Evolutionary conservation across 1,140 invertebrate genomes (phyloP).

Genomic region (Halyomorpha halys): DNA sequence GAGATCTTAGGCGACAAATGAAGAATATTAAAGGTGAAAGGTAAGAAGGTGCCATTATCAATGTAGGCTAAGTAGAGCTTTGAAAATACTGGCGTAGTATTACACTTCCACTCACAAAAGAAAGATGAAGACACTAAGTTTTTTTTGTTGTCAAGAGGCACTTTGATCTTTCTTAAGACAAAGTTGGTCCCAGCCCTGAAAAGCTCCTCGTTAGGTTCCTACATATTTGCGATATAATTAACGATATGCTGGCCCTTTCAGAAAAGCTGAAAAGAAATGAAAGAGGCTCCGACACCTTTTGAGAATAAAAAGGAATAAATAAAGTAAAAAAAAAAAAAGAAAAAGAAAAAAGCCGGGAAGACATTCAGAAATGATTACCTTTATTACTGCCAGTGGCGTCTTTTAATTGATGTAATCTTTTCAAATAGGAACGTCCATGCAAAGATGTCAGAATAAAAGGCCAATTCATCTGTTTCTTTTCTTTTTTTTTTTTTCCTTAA

Average conservation of each 20-base stretch:
- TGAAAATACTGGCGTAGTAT: conserved; percentile 6
- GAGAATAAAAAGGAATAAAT: conserved; percentile 10
- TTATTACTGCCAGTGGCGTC: conserved; percentile 12
- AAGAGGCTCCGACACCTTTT: conserved; percentile 15
- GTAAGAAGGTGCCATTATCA: conserved; percentile 6
- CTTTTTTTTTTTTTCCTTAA: too few species aligned
- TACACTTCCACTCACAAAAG: neutral
- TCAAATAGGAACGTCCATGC: neutral
- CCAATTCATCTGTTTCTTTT: conserved; percentile 8
- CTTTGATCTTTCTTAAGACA: conserved; percentile 17
- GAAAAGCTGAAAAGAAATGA: conserved; percentile 16
- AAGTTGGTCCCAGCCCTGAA: conserved; percentile 4
- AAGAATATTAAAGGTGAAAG: conserved; percentile 1
- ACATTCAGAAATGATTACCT: conserved; percentile 15
- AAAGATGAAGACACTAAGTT: conserved; percentile 14
- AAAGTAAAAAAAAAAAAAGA: neutral
- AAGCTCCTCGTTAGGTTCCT: conserved; percentile 13
- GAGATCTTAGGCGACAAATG: neutral
- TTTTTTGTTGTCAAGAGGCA: conserved; percentile 7
- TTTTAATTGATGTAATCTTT: conserved; percentile 15
- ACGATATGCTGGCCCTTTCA: conserved; percentile 8
- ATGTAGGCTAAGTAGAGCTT: conserved; percentile 4
- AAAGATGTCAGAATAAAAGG: neutral
- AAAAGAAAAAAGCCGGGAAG: conserved; percentile 1
- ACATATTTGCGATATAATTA: conserved; percentile 18